These are phyloP conservation scores for Corythornis madagascariensis DNA, from an alignment of 2,113 vertebrate species.

Conservation along the genomic window DNA sequence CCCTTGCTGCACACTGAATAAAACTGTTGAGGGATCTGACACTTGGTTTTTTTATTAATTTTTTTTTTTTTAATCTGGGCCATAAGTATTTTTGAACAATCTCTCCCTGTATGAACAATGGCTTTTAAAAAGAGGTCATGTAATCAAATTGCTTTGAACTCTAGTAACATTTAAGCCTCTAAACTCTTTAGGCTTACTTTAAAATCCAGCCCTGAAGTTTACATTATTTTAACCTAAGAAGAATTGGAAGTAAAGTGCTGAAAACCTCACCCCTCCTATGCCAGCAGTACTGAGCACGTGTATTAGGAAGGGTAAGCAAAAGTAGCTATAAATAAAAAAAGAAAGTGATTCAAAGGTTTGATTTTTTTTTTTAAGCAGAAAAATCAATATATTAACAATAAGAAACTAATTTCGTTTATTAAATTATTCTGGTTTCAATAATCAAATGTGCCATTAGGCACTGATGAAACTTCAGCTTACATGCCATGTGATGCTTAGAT, in stretches of 20 bases:
- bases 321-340: neutral
- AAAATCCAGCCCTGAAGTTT: conserved; percentile 47
- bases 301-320: neutral
- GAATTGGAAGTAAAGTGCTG: conserved; percentile 17
- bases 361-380: neutral
- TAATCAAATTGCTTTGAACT: conserved; percentile 40
- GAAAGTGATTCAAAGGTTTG: neutral
- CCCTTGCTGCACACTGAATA: neutral
- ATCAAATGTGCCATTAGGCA: neutral
- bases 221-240: conserved; percentile 45
- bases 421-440: neutral
- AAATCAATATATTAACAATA: neutral
- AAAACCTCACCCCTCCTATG: neutral
- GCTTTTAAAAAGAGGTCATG: conserved; percentile 52
- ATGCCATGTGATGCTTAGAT: rapidly evolving
- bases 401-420: neutral
- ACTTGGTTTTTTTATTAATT: neutral
- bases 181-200: conserved; percentile 49
- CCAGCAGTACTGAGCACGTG: neutral
- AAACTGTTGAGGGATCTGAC: neutral
- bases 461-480: neutral
- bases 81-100: conserved; percentile 33
- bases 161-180: conserved; percentile 30
- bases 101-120: neutral
- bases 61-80: conserved; percentile 5